phyloP scores from a whole-genome alignment of 37 sponge, comb jelly and placozoan genomes.

The Haliclona indistincta region DNA sequence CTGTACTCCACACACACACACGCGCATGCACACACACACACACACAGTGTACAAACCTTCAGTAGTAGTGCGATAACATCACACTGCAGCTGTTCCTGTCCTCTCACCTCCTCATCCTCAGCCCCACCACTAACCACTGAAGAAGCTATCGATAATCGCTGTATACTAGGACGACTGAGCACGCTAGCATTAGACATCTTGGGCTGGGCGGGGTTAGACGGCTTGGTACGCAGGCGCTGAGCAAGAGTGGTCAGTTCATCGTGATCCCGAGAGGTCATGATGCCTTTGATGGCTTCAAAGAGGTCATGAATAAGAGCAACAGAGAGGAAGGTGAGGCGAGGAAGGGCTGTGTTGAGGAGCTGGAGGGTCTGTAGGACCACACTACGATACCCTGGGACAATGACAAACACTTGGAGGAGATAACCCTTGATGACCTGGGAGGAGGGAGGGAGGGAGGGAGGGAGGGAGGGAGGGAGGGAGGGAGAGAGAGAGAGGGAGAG shows the following conservation, averaged over 20 bases:
- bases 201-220: too few species aligned
- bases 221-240: too few species aligned
- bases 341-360: constrained; percentile 51
- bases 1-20: constrained; percentile 11
- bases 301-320: constrained; percentile 16
- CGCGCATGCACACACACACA: constrained; percentile 19
- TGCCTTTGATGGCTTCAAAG: background rate
- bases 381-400: constrained; percentile 2
- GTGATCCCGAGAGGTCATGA: background rate
- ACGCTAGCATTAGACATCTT: background rate
- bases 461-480: too few species aligned
- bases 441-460: too few species aligned
- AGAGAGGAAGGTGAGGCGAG: constrained; percentile 21
- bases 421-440: constrained; percentile 23
- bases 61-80: background rate
- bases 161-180: constrained; percentile 7
- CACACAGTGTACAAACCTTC: background rate
- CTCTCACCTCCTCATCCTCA: background rate
- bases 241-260: too few species aligned
- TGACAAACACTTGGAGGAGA: constrained; percentile 17
- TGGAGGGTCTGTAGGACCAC: constrained; percentile 55
- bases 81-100: background rate
- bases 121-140: background rate
- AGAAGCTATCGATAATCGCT: too few species aligned
- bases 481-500: too few species aligned